These are phyloP conservation scores for Mixornis gularis DNA, from an alignment of 2,113 vertebrate species.

Conservation along the genomic window DNA sequence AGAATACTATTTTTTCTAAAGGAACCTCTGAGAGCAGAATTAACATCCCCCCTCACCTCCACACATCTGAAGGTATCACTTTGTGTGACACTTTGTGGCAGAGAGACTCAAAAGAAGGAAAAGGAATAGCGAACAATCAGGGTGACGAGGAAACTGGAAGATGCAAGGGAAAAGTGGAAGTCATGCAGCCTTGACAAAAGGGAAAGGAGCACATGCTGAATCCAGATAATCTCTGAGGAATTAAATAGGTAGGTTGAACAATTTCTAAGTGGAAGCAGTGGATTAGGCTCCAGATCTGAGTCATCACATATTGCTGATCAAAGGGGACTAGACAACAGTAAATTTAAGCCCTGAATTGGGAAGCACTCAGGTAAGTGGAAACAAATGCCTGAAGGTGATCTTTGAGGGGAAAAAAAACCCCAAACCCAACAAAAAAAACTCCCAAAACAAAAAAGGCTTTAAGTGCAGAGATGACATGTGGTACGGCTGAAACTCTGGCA, in stretches of 20 bases:
- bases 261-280: not conserved
- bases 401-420: rapidly evolving
- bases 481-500: not conserved
- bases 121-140: not conserved
- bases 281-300: not conserved
- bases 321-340: not conserved
- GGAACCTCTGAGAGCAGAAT: not conserved
- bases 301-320: not conserved
- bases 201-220: not conserved
- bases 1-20: not conserved
- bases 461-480: not conserved
- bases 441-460: not conserved
- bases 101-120: not conserved
- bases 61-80: not conserved
- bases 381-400: not conserved
- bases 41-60: not conserved
- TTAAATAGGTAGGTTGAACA: not conserved
- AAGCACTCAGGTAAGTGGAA: not conserved
- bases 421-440: not conserved
- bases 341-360: not conserved
- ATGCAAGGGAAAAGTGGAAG: not conserved
- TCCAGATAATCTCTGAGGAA: not conserved
- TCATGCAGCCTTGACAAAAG: not conserved
- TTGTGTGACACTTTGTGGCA: not conserved
- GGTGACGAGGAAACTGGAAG: not conserved